These are phyloP conservation scores for Ischnura elegans DNA, from an alignment of 2,888 invertebrate genomes.

Conservation along the genomic window DNA sequence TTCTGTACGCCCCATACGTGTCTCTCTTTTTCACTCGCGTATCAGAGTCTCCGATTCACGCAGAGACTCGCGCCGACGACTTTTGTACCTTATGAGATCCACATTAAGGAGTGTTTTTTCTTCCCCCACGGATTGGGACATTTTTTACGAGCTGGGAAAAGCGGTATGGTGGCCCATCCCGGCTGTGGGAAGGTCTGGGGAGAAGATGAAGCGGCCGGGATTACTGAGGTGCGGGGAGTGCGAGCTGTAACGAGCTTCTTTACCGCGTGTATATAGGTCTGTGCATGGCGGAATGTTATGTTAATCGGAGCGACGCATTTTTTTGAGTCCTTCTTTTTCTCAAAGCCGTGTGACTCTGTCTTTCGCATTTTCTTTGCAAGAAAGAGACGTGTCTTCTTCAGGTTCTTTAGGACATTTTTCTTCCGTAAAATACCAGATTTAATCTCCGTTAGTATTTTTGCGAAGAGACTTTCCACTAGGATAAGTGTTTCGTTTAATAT, in stretches of 20 bases:
- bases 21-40: not conserved
- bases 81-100: conserved; percentile 7
- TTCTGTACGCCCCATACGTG: not conserved
- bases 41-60: not conserved
- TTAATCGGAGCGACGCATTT: conserved; percentile 19
- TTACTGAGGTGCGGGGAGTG: not conserved
- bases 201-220: not conserved
- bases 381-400: not conserved
- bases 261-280: not conserved
- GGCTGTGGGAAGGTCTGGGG: not conserved
- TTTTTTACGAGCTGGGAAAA: conserved; percentile 19
- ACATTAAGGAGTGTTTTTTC: conserved; percentile 20
- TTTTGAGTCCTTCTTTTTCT: not conserved
- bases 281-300: not conserved
- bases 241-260: conserved; percentile 22
- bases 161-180: not conserved
- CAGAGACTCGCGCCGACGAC: not conserved
- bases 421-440: no score
- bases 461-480: no score
- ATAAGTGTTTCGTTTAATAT: no score
- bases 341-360: not conserved
- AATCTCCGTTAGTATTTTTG: no score
- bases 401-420: no score
- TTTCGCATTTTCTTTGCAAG: not conserved
- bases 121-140: conserved; percentile 10